Evolutionary conservation across 2,888 invertebrate species (phyloP), one percentile per base, ranked within the genome.

Genomic region (Lamellibrachia satsuma): DNA sequence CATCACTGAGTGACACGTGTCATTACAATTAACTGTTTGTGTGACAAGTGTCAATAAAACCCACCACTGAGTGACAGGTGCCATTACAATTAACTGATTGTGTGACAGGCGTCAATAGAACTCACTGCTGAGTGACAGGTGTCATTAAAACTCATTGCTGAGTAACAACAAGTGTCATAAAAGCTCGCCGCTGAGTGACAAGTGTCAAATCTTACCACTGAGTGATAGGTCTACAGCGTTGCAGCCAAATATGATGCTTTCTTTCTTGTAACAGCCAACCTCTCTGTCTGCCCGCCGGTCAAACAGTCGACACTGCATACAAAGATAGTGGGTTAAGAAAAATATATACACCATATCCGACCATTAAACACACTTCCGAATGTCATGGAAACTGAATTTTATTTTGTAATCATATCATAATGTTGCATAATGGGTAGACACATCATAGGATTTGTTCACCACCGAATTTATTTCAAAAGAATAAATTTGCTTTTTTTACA

Each of bases 171-270:
- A n/a, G 15, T 75, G 75, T 75, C n/a, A 75, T 15, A 11, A 3
- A 75, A 9, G 0, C 15, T 15, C 75, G 7, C 22, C n/a, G n/a
- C 75, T 22, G 75, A 75, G 75, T 75, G 75, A 75, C 75, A 75
- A 6, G 15, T 75, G 75, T 75, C 75, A 75, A 75, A 91, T 96
- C 97, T 96, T 95, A 97, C 98, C 98, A 97, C 99, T 99, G 91
- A 99, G 98, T 93, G 99, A 99, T 97, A 99, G 98, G 97, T 99
- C 99, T 90, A 99, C 99, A 0, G 99, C 98, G 97, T 99, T 99
- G 11, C 99, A 98, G 22, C 99, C 99, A 97, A 99, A 99, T 95
- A 99, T 98, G 94, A 99, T 98, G 96, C 99, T 99, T 96, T 99
- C 99, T 97, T 99, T 99, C 95, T 98, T 98, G 97, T 99, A 99